Evolutionary conservation across 2,113 vertebrate species (phyloP), one percentile per base, ranked within the genome.

Genomic region (Hippocampus guttulatus): DNA sequence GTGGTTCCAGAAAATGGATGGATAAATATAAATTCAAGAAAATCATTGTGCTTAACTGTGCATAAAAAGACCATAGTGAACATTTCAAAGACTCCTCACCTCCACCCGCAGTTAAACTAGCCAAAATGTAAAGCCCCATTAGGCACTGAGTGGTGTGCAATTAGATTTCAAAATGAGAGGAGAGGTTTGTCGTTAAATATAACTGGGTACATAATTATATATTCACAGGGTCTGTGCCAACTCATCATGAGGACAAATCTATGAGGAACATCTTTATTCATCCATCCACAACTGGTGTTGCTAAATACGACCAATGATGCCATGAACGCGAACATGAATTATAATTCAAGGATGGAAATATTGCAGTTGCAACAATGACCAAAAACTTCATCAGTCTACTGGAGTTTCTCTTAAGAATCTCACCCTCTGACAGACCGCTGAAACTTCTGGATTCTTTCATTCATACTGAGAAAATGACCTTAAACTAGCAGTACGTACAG

Each of bases 101-200:
- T 81, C 81, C 85, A 69, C 85, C 81, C 79, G 74, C 85, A 41
- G 66, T 58, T 71, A n/a, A 63, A 18, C 57, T 54, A 77, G 80
- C 84, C 87, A 78, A 74, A 30, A 49, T 33, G 69, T 30, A 52
- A 63, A 78, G 75, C 73, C 38, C 25, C 62, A 78, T 83, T 77
- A 79, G 41, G 78, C 60, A 77, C 68, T 74, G 80, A 64, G 76
- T 68, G 63, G 73, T 3, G 52, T 79, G 79, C 83, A 88, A 88
- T 88, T 81, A 70, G 84, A 88, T 88, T 88, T 30, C 3, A 73
- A 79, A 73, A 75, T 69, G 43, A 84, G 62, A 84, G 82, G 75
- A 52, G 74, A 64, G 40, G 54, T 52, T 70, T 80, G 66, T 60
- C 63, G 74, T 79, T 88, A 88, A 90, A 87, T 88, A 88, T 88